Evolutionary conservation across 35 echinoderm and acorn worm genomes (phyloP).

Genomic region (Anneissia japonica): DNA sequence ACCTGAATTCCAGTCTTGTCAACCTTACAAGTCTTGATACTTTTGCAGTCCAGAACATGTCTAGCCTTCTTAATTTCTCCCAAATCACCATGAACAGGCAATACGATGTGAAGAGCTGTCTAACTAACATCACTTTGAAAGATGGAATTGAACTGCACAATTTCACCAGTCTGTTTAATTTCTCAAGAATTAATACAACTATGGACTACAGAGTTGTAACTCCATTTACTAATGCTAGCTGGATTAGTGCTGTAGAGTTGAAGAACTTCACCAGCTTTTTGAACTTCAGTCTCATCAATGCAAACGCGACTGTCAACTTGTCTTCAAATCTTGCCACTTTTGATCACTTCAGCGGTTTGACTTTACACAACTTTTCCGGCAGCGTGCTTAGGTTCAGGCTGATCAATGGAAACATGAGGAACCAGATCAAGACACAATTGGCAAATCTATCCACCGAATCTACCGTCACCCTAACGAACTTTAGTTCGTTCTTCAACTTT

Average conservation of each 20-base stretch:
- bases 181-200: slow-evolving; percentile 11
- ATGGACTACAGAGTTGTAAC: slow-evolving; percentile 5
- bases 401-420: slow-evolving; percentile 1
- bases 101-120: neutral
- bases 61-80: slow-evolving; percentile 32
- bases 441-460: slow-evolving; percentile 24
- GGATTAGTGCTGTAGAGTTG: slow-evolving; percentile 21
- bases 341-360: neutral
- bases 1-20: slow-evolving; percentile 17
- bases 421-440: neutral
- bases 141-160: slow-evolving; percentile 36
- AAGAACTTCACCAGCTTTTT: slow-evolving; percentile 16
- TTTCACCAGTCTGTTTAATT: slow-evolving; percentile 37
- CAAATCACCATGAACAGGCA: slow-evolving; percentile 1
- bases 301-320: neutral
- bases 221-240: slow-evolving; percentile 8
- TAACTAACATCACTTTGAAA: slow-evolving; percentile 18
- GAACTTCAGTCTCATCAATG: slow-evolving; percentile 51
- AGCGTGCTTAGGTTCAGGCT: neutral
- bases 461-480: neutral
- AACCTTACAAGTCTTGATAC: slow-evolving; percentile 11
- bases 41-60: slow-evolving; percentile 28
- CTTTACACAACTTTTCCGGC: neutral
- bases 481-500: slow-evolving; percentile 21
- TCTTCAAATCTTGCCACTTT: neutral